A percentile compares a stretch with the other conserved stretches of the same genome.
phyloP scores from a whole-genome alignment of 2,797 vertebrate genomes.

The Cottoperca gobio region DNA sequence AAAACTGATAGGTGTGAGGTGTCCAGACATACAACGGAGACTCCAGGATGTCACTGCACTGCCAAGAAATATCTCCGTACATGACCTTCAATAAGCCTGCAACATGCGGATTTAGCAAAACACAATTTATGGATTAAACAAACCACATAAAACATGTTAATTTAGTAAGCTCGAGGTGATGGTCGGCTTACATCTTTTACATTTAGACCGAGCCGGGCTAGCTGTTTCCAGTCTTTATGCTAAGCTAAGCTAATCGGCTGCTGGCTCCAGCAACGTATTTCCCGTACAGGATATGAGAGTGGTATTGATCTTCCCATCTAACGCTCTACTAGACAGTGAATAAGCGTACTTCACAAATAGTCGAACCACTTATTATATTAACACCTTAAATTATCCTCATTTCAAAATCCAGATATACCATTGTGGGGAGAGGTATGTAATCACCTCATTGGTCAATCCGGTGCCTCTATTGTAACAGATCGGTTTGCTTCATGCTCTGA shows the following conservation, averaged over 20 bases:
- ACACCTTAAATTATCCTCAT: background rate
- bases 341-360: background rate
- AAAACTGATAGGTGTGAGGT: background rate
- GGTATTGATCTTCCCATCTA: background rate
- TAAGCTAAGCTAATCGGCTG: background rate
- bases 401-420: background rate
- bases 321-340: background rate
- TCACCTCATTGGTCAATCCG: constrained; percentile 21
- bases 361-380: background rate
- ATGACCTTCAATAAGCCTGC: background rate
- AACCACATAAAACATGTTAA: background rate
- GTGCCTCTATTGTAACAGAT: constrained; percentile 31
- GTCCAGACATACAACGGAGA: background rate
- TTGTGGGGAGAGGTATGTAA: constrained; percentile 20
- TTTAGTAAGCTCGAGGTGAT: background rate
- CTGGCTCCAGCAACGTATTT: background rate
- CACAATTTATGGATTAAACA: too few relatives aligned
- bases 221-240: background rate
- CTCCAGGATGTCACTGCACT: too few relatives aligned
- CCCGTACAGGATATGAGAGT: background rate
- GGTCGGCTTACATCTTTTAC: background rate
- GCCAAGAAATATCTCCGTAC: background rate
- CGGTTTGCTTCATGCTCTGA: constrained; percentile 48
- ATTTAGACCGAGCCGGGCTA: background rate
- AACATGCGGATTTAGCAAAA: too few relatives aligned